These are phyloP conservation scores for Diloba caeruleocephala DNA, from an alignment of 2,888 invertebrate species.

Conservation along the genomic window DNA sequence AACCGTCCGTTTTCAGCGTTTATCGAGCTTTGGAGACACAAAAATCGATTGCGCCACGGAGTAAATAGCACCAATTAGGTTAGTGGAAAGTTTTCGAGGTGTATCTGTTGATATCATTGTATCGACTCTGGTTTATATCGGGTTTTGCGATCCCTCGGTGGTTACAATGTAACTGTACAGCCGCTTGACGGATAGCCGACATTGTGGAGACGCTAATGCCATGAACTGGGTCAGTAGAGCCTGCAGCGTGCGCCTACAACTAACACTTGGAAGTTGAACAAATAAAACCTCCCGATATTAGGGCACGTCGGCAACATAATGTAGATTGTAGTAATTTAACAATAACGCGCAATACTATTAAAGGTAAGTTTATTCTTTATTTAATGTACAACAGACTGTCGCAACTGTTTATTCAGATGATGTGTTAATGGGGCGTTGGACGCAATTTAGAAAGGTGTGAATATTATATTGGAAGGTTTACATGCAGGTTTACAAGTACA, in stretches of 20 bases:
- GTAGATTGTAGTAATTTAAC: slow-evolving; percentile 55
- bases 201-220: slow-evolving; percentile 72
- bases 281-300: slow-evolving; percentile 65
- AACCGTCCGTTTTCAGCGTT: slow-evolving; percentile 35
- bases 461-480: slow-evolving; percentile 41
- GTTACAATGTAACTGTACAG: slow-evolving; percentile 63
- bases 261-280: slow-evolving; percentile 68
- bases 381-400: slow-evolving; percentile 37
- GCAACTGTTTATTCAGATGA: slow-evolving; percentile 60
- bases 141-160: slow-evolving; percentile 47
- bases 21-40: slow-evolving; percentile 26
- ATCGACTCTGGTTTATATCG: slow-evolving; percentile 37
- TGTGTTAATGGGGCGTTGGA: slow-evolving; percentile 55
- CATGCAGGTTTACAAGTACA: slow-evolving; percentile 8
- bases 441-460: slow-evolving; percentile 61
- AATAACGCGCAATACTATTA: slow-evolving; percentile 35
- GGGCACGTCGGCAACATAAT: slow-evolving; percentile 43
- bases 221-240: slow-evolving; percentile 77
- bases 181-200: slow-evolving; percentile 65
- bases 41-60: slow-evolving; percentile 34
- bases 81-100: slow-evolving; percentile 50
- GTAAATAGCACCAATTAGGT: slow-evolving; percentile 47
- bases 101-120: slow-evolving; percentile 48
- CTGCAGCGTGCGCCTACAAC: slow-evolving; percentile 62
- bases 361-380: slow-evolving; percentile 52